Evolutionary conservation across 2,113 vertebrate genomes (phyloP).

Genomic region (Phyllopteryx taeniolatus): DNA sequence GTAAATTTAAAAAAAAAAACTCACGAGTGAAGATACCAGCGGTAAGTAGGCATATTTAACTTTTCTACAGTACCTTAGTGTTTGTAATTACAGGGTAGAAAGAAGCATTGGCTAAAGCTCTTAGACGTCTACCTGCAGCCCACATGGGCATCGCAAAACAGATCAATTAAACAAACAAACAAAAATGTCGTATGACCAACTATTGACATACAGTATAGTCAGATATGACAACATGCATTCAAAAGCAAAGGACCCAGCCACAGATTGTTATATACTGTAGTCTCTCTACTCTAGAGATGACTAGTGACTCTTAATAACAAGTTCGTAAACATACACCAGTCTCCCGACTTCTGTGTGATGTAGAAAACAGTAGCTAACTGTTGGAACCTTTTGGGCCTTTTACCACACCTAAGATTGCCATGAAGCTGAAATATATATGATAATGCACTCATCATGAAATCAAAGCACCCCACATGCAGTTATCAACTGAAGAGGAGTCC

Average conservation of each 20-base stretch:
- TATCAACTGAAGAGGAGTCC: neutral
- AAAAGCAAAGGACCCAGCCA: neutral
- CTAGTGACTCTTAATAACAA: neutral
- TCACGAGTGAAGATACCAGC: conserved; percentile 8
- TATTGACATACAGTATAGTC: neutral
- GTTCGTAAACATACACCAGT: neutral
- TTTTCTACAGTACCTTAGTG: conserved; percentile 17
- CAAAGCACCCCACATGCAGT: neutral
- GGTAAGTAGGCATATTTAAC: neutral
- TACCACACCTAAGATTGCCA: neutral
- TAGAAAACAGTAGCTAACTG: too few species aligned
- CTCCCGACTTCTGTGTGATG: neutral
- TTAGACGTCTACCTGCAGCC: conserved; percentile 6
- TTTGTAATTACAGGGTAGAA: conserved; percentile 51
- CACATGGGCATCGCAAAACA: conserved; percentile 4
- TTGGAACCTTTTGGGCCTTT: too few species aligned
- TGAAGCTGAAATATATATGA: neutral
- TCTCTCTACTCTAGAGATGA: neutral
- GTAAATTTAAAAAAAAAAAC: conserved; percentile 19
- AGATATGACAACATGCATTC: neutral
- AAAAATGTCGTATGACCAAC: neutral
- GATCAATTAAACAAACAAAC: conserved; percentile 11
- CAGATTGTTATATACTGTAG: too few species aligned
- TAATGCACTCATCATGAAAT: neutral
- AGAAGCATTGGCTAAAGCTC: conserved; percentile 35